Evolutionary conservation across 2,888 invertebrate genomes (phyloP).

Genomic region (Pseudococcus jackbeardsleyi): DNA sequence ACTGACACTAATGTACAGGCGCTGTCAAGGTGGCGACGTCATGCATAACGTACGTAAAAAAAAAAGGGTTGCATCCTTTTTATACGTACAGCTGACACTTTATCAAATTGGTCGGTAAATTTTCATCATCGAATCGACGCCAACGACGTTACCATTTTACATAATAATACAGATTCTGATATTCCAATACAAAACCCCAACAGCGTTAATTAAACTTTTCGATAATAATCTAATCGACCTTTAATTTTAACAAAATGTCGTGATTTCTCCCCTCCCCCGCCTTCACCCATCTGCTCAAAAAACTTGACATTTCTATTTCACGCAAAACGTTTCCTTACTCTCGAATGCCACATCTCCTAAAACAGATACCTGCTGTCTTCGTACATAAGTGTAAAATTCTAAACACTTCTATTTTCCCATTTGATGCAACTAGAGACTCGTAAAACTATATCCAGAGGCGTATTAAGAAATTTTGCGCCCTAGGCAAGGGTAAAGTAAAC

Average conservation of each 20-base stretch:
- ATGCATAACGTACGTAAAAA: not conserved
- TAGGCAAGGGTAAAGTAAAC: too few relatives aligned
- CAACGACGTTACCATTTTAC: not conserved
- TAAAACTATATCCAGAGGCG: constrained; percentile 18
- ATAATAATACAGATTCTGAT: not conserved
- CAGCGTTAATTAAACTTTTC: not conserved
- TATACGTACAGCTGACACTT: not conserved
- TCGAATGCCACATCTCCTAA: too few relatives aligned
- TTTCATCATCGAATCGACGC: not conserved
- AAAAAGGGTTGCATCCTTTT: not conserved
- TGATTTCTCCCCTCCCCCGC: too few relatives aligned
- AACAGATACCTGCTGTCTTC: too few relatives aligned
- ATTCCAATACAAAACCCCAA: too few relatives aligned
- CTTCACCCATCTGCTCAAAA: too few relatives aligned
- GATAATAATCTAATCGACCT: not conserved
- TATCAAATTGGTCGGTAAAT: not conserved
- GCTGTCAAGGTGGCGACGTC: not conserved
- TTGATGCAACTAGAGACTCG: not conserved
- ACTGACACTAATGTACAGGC: not conserved
- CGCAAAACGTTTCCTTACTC: too few relatives aligned
- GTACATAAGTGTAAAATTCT: too few relatives aligned
- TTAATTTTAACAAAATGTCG: not conserved
- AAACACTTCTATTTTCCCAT: too few relatives aligned
- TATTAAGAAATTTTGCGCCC: too few relatives aligned
- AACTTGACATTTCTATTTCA: too few relatives aligned